phyloP scores from a whole-genome alignment of 1,140 invertebrate species.

The Contarinia nasturtii region DNA sequence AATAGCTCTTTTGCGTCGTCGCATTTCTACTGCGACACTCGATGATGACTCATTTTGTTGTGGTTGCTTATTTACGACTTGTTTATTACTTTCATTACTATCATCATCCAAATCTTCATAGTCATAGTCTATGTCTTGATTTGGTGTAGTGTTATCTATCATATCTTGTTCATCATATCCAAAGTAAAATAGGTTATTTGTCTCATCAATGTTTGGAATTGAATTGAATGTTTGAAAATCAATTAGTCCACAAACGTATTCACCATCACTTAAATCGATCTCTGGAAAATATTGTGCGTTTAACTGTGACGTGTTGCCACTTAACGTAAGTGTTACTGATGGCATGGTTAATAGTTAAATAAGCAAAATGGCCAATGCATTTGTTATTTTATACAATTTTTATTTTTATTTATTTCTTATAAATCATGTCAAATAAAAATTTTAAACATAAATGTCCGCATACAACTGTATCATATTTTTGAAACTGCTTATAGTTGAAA shows the following conservation, averaged over 20 bases:
- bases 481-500: neutral
- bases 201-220: slow-evolving; percentile 16
- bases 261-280: slow-evolving; percentile 5
- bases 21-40: too few relatives aligned
- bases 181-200: slow-evolving; percentile 19
- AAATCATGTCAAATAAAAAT: neutral
- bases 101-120: too few relatives aligned
- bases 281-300: slow-evolving; percentile 9
- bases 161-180: slow-evolving; percentile 9
- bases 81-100: too few relatives aligned
- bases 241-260: slow-evolving; percentile 15
- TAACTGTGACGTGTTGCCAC: too few relatives aligned
- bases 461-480: neutral
- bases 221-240: slow-evolving; percentile 18
- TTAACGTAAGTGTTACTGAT: too few relatives aligned
- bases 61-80: too few relatives aligned
- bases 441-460: neutral
- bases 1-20: too few relatives aligned
- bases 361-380: neutral
- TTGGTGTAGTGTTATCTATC: too few relatives aligned
- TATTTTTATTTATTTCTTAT: neutral
- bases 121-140: too few relatives aligned
- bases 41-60: too few relatives aligned
- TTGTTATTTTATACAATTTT: neutral
- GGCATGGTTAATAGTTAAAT: too few relatives aligned